A percentile compares a stretch with the other conserved stretches of the same genome.
These are phyloP conservation scores for Leptothorax acervorum DNA, from an alignment of 2,888 invertebrate genomes.

Conservation along the genomic window DNA sequence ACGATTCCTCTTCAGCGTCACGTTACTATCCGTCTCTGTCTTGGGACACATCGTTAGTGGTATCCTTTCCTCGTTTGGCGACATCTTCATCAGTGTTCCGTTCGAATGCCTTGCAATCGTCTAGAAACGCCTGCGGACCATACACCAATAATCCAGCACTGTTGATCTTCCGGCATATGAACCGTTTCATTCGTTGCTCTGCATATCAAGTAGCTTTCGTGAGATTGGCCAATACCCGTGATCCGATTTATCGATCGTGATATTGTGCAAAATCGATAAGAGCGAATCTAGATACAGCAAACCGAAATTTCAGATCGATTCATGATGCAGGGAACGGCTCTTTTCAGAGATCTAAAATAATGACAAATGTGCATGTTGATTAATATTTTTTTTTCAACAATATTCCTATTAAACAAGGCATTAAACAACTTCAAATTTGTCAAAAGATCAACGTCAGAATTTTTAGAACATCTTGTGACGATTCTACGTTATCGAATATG, in stretches of 20 bases:
- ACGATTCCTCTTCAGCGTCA: background rate
- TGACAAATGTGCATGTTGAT: background rate
- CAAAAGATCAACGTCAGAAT: background rate
- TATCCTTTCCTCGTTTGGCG: slow-evolving; percentile 70
- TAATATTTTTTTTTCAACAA: background rate
- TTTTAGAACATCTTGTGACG: background rate
- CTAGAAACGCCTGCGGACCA: background rate
- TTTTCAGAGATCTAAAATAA: slow-evolving; percentile 8
- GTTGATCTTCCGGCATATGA: background rate
- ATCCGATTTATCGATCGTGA: background rate
- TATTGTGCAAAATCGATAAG: background rate
- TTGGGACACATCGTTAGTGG: slow-evolving; percentile 37
- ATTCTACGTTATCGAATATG: background rate
- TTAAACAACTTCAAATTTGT: background rate
- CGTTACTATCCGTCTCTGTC: slow-evolving; percentile 42
- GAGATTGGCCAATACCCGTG: background rate
- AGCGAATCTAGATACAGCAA: background rate
- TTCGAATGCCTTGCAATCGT: background rate
- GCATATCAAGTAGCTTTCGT: slow-evolving; percentile 17
- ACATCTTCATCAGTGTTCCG: slow-evolving; percentile 62
- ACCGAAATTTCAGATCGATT: background rate
- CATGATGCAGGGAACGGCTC: too few relatives aligned
- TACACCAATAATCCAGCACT: background rate
- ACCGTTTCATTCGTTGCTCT: background rate
- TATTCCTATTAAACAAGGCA: background rate